Conservation (phyloP, 2,113 vertebrate genomes). For the Limnothrissa miodon region DNA sequence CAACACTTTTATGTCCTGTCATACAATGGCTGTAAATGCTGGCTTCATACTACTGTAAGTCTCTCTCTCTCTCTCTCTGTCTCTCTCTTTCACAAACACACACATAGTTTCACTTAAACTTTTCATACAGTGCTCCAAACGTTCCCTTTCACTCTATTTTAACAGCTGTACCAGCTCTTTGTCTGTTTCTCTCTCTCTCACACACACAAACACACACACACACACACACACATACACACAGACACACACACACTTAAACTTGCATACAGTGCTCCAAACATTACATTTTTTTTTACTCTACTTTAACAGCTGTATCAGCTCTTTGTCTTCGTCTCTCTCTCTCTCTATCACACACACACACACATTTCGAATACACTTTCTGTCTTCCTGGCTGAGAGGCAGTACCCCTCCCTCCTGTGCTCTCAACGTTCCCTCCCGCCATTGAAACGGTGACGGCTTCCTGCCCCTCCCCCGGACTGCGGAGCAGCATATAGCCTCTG, state of each 20-base stretch:
- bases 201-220: not conserved
- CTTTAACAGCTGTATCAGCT: not conserved
- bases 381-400: not conserved
- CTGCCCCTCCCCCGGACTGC: not conserved
- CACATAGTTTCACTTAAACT: not conserved
- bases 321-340: not conserved
- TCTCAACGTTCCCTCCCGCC: slow-evolving; percentile 46
- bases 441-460: not conserved
- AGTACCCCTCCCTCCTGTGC: slow-evolving; percentile 6
- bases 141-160: not conserved
- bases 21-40: not conserved
- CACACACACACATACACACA: not conserved
- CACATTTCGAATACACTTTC: not conserved
- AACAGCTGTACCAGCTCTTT: not conserved
- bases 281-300: not conserved
- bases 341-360: not conserved
- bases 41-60: not conserved
- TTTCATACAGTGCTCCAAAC: not conserved
- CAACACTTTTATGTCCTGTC: not conserved
- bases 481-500: not conserved
- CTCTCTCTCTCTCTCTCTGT: not conserved
- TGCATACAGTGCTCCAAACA: too few relatives aligned
- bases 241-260: not conserved
- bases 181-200: not conserved
- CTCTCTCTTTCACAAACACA: not conserved